These are phyloP conservation scores for Plusia festucae DNA, from an alignment of 2,888 invertebrate species.

Conservation along the genomic window DNA sequence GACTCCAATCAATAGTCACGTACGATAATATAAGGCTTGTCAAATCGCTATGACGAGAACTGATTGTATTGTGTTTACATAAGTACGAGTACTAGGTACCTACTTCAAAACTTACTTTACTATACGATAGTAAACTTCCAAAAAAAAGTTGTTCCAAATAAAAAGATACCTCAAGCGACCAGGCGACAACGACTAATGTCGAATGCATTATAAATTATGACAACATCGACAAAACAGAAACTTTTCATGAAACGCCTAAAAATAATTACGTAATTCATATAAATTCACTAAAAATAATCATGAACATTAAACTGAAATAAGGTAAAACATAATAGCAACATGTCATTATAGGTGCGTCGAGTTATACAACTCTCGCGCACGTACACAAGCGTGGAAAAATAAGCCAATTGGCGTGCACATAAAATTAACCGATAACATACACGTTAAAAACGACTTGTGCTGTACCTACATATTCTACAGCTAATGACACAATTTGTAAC, in stretches of 20 bases:
- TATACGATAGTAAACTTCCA: background rate
- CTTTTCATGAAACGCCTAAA: background rate
- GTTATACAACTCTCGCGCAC: constrained; percentile 20
- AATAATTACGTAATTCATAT: background rate
- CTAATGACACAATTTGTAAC: constrained; percentile 30
- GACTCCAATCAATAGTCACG: background rate
- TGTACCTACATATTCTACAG: constrained; percentile 57
- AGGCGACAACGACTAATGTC: background rate
- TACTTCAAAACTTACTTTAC: background rate
- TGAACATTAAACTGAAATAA: constrained; percentile 9
- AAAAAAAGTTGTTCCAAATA: too few relatives aligned
- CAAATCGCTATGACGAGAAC: constrained; percentile 1
- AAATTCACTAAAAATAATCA: constrained; percentile 6
- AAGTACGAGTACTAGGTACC: too few relatives aligned
- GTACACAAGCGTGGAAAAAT: constrained; percentile 68
- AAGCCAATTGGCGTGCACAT: constrained; percentile 70
- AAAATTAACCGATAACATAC: constrained; percentile 75
- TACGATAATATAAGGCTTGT: background rate
- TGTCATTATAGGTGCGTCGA: constrained; percentile 10
- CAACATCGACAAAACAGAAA: background rate
- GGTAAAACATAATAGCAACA: constrained; percentile 9
- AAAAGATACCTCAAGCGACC: too few relatives aligned
- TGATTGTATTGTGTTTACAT: background rate
- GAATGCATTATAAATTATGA: background rate
- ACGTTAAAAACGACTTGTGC: constrained; percentile 69